Conservation (phyloP, 2,888 invertebrate genomes). For the Tiphia femorata region DNA sequence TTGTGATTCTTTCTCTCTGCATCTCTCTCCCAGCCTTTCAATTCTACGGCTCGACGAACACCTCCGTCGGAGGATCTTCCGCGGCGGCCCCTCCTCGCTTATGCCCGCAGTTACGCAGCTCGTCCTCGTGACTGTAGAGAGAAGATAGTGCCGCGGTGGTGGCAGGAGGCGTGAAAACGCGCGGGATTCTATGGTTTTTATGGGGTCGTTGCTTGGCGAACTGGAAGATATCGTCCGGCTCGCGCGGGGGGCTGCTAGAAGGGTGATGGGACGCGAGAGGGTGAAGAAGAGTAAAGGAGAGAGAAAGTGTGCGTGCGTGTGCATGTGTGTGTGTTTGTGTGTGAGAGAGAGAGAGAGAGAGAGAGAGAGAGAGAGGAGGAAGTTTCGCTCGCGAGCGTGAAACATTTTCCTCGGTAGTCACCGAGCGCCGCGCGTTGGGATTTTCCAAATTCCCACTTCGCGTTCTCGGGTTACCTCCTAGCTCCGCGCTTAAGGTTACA, state of each 20-base stretch:
- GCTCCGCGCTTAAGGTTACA: background rate
- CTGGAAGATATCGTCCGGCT: slow-evolving; percentile 36
- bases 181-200: slow-evolving; percentile 42
- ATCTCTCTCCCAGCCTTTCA: background rate
- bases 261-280: no score
- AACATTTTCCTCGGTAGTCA: background rate
- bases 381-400: background rate
- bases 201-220: slow-evolving; percentile 35
- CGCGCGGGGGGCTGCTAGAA: background rate
- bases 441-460: background rate
- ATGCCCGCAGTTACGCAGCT: slow-evolving; percentile 7
- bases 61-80: no score
- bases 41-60: background rate
- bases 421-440: no score
- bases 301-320: no score
- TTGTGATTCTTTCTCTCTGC: background rate
- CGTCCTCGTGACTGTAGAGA: slow-evolving; percentile 21
- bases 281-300: no score
- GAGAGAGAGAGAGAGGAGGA: background rate
- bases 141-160: slow-evolving; percentile 34
- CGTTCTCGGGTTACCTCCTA: no score
- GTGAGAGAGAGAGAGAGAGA: background rate
- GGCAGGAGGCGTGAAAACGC: slow-evolving; percentile 27
- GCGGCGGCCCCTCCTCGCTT: slow-evolving; percentile 4
- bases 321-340: no score